Evolutionary conservation across 2,113 vertebrate species (phyloP).

Genomic region (Pyxicephalus adspersus): DNA sequence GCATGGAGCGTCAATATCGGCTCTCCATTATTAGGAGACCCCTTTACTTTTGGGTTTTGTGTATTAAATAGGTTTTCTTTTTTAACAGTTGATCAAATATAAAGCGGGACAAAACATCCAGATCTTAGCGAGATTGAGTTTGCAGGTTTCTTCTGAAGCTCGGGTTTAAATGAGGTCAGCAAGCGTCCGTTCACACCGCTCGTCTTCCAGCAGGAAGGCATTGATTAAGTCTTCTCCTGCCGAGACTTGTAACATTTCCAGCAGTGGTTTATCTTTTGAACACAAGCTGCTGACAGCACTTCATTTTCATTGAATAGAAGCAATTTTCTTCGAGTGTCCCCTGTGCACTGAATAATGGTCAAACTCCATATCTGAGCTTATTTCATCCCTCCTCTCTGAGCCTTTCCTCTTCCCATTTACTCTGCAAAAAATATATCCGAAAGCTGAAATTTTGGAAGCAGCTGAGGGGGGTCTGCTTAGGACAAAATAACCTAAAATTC

Average conservation of each 20-base stretch:
- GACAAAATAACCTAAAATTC: no score
- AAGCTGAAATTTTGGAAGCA: no score
- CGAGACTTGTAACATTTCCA: not conserved
- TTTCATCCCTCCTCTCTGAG: no score
- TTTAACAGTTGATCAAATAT: not conserved
- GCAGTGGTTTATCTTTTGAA: not conserved
- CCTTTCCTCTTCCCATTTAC: no score
- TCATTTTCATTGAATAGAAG: slow-evolving; percentile 23
- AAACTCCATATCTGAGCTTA: not conserved
- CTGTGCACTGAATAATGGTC: not conserved
- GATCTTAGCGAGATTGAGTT: not conserved
- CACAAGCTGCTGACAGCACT: not conserved
- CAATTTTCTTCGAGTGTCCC: slow-evolving; percentile 13
- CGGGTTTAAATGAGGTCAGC: not conserved
- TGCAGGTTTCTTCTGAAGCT: not conserved
- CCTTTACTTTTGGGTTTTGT: no score
- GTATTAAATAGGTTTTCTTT: no score
- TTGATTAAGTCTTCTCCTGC: not conserved
- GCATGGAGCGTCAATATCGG: no score
- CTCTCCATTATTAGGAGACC: no score
- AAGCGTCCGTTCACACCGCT: not conserved
- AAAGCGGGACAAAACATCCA: no score
- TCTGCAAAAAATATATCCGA: no score
- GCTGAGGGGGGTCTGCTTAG: no score
- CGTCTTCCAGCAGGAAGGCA: not conserved